phyloP scores from a whole-genome alignment of 2,797 vertebrate species.

The Ataeniobius toweri region DNA sequence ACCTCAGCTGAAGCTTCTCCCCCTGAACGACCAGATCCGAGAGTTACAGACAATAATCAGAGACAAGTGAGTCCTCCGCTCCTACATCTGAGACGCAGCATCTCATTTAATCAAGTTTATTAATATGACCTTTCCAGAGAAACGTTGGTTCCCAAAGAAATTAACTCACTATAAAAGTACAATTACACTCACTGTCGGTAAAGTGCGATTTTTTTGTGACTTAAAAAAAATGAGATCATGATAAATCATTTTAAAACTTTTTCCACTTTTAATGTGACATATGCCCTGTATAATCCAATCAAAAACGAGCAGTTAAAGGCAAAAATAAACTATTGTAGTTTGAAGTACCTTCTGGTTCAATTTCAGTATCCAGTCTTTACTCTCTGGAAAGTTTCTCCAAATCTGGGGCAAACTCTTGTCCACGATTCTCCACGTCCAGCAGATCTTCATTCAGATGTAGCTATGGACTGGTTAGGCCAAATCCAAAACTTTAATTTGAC shows the following conservation, averaged over 20 bases:
- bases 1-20: slow-evolving; percentile 88
- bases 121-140: background rate
- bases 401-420: background rate
- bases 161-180: background rate
- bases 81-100: background rate
- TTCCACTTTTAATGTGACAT: background rate
- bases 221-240: background rate
- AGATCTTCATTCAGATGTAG: background rate
- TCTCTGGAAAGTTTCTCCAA: background rate
- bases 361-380: background rate
- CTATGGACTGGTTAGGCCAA: background rate
- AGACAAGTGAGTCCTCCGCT: slow-evolving; percentile 85
- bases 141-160: background rate
- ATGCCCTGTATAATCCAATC: background rate
- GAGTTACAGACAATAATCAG: slow-evolving; percentile 94
- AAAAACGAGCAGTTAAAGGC: background rate
- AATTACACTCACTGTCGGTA: no score
- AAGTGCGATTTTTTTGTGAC: background rate
- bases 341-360: background rate
- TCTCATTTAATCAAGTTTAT: background rate
- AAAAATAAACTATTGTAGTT: background rate
- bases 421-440: background rate
- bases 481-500: background rate
- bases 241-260: background rate
- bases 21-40: slow-evolving; percentile 92